Conservation (phyloP, 2,113 vertebrate genomes). For the Crotalus helleri region DNA sequence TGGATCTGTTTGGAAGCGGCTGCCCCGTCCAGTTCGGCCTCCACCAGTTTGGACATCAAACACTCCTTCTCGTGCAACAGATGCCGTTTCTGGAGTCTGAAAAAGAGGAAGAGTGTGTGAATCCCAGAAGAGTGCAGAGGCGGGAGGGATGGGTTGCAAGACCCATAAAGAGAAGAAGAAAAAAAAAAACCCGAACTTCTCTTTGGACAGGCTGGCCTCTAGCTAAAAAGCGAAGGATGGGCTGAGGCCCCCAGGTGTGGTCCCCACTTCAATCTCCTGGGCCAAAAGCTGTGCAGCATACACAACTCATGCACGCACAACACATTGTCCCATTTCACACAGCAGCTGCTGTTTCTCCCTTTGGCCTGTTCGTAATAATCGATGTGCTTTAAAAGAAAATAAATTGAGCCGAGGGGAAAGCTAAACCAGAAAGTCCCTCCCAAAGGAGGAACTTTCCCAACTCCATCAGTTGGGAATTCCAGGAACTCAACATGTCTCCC, state of each 20-base stretch:
- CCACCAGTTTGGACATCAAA: constrained; percentile 81
- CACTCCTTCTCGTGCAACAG: constrained; percentile 76
- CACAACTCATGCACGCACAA: neutral
- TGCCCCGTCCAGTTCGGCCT: constrained; percentile 82
- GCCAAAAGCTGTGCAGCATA: neutral
- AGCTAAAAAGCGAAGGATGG: neutral
- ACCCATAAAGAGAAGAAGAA: neutral
- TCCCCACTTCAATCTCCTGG: neutral
- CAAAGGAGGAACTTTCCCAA: neutral
- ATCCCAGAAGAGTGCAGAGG: neutral
- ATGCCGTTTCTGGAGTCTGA: constrained; percentile 72
- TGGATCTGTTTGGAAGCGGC: constrained; percentile 84
- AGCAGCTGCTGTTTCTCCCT: no score
- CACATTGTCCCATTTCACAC: neutral
- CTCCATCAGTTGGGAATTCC: no score
- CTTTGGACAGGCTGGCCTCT: fast-evolving
- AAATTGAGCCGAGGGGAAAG: neutral
- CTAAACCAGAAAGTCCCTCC: no score
- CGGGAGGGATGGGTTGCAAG: neutral
- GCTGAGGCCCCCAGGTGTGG: no score
- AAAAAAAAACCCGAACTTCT: neutral
- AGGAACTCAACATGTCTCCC: neutral
- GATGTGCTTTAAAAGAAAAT: neutral
- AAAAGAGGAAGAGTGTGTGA: constrained; percentile 24
- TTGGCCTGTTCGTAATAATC: no score